Evolutionary conservation across 64 coral and sea anemone species (phyloP).

Genomic region (Anthopleura sola): DNA sequence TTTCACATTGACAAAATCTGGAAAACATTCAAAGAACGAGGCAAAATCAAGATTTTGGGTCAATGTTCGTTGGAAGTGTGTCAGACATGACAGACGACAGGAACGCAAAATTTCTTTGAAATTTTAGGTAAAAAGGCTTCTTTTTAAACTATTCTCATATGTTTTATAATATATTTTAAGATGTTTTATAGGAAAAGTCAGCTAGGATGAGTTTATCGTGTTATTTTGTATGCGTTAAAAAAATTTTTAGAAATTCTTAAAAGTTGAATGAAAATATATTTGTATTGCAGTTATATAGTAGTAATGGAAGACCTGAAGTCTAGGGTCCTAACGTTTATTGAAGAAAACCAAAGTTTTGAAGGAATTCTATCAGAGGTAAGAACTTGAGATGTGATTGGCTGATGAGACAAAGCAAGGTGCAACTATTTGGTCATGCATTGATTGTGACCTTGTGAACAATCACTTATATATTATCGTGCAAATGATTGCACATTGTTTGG

Average conservation of each 20-base stretch:
- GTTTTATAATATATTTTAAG: neutral
- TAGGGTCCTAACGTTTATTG: slow-evolving; percentile 20
- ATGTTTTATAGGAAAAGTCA: neutral
- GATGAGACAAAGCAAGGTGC: neutral
- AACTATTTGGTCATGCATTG: no score
- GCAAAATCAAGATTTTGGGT: neutral
- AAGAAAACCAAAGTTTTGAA: slow-evolving; percentile 52
- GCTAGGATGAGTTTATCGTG: neutral
- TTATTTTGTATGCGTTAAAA: no score
- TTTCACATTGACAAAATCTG: neutral
- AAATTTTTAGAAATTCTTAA: neutral
- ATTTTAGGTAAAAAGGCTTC: neutral
- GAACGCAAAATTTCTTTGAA: neutral
- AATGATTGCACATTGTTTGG: no score
- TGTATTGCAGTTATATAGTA: neutral
- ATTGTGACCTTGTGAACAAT: no score
- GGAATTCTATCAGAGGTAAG: slow-evolving; percentile 44
- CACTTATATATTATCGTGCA: no score
- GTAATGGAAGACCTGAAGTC: slow-evolving; percentile 8
- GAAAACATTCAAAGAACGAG: neutral
- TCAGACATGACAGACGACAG: neutral
- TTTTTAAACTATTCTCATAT: neutral
- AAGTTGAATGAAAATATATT: neutral
- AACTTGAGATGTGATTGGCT: neutral
- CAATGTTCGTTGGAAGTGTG: neutral